These are phyloP conservation scores for Tauraco hartlaubi DNA, from an alignment of 2,797 vertebrate species.

Conservation along the genomic window DNA sequence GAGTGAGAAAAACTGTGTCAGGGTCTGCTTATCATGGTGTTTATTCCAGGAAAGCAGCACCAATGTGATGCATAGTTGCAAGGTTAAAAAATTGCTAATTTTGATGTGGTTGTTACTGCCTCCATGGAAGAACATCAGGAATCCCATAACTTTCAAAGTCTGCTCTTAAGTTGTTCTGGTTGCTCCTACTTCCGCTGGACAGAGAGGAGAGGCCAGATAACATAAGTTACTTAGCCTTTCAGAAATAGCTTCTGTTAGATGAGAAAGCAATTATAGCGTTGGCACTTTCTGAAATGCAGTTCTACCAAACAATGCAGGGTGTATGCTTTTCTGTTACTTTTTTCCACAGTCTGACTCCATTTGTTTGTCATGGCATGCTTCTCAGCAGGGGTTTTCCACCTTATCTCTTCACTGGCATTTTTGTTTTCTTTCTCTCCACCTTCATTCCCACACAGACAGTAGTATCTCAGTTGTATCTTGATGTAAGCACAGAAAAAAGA, in stretches of 20 bases:
- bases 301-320: background rate
- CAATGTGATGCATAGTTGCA: background rate
- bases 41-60: background rate
- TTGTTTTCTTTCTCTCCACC: conserved; percentile 25
- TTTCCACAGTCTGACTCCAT: background rate
- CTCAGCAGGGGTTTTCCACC: background rate
- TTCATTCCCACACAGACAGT: background rate
- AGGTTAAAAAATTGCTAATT: background rate
- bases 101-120: background rate
- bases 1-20: background rate
- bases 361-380: conserved; percentile 16
- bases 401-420: conserved; percentile 6
- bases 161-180: background rate
- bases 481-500: background rate
- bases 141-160: background rate
- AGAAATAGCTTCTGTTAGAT: background rate
- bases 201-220: background rate
- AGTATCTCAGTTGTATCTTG: background rate
- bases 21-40: background rate
- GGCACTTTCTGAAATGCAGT: background rate
- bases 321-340: background rate
- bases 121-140: background rate
- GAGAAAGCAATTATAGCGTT: background rate
- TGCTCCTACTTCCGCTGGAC: background rate
- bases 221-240: conserved; percentile 11